Base-by-base conservation (phyloP, 2,797 vertebrate species). In the Capromys pilorides region DNA sequence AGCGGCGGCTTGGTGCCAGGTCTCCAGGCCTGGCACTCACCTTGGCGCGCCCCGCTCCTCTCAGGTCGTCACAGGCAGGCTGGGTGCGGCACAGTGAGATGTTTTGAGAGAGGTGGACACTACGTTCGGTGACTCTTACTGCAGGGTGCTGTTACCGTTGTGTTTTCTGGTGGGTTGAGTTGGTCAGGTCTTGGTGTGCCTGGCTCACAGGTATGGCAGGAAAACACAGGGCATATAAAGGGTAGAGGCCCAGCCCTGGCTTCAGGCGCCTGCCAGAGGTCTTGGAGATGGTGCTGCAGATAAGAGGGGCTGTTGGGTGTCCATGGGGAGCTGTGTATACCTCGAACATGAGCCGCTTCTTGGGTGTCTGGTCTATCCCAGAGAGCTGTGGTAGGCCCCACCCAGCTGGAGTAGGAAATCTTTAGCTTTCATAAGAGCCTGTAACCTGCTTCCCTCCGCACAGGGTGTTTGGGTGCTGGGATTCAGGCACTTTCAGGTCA, bases 301-400 rank as follows among this genome's bases (percentile, higher is more conserved):
- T 62, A 9, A 59, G 12, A 7, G 66, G 45, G 21, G 33, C 41
- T 0, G 3, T n/a, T 14, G 45, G 1, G 0, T 19, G 69, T 33
- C 78, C 5, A 22, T 10, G 19, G 3, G 2, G 4, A 13, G n/a
- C 67, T 0, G 3, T 2, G 49, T 6, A 0, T 19, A 2, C 31
- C 31, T 11, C 31, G 18, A 28, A 10, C n/a, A 8, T 0, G 3
- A 6, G 16, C 45, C 2, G 39, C 31, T 49, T 21, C 12, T 22
- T 26, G 14, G 14, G 1, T 31, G n/a, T 12, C 66, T 8, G 0
- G 12, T 59, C 62, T n/a, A 4, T 59, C 59, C 64, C 13, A 5
- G 1, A 22, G 57, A 80, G 51, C 13, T 7, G 2, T 5, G n/a
- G 54, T 1, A 57, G 18, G 33, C 66, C 28, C 11, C 28, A 10